phyloP scores from a whole-genome alignment of 2,797 vertebrate species.

The Chaunax sp. region DNA sequence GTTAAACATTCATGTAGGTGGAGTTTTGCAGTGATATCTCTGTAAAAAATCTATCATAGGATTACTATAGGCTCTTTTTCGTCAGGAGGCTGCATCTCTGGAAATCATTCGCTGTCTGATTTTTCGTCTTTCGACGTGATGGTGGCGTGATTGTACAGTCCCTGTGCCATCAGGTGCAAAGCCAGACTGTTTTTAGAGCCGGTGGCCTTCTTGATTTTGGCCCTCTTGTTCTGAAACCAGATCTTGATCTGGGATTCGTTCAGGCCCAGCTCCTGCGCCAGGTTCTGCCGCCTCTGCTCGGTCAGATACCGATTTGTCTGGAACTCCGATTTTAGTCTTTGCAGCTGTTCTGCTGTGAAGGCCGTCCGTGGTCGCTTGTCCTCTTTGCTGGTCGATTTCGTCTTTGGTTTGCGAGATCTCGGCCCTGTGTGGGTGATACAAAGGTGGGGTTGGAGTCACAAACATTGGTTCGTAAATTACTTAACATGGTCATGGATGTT shows the following conservation, averaged over 20 bases:
- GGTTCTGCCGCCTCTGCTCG: slow-evolving; percentile 92
- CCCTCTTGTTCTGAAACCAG: slow-evolving; percentile 97
- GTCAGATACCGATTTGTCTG: slow-evolving; percentile 95
- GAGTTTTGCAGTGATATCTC: slow-evolving; percentile 63
- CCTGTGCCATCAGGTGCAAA: slow-evolving; percentile 95
- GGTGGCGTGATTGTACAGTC: slow-evolving; percentile 96
- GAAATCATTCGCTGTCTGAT: slow-evolving; percentile 95
- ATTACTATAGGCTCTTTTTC: slow-evolving; percentile 75
- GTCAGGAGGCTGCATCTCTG: slow-evolving; percentile 73
- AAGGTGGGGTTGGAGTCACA: slow-evolving; percentile 9
- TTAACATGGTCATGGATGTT: neutral
- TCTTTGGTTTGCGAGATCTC: slow-evolving; percentile 98
- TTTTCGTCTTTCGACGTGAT: slow-evolving; percentile 94
- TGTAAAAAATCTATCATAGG: slow-evolving; percentile 74
- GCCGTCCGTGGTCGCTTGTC: slow-evolving; percentile 95
- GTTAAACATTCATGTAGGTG: slow-evolving; percentile 75
- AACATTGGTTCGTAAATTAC: slow-evolving; percentile 16
- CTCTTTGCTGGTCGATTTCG: slow-evolving; percentile 93
- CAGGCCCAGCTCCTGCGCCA: slow-evolving; percentile 93
- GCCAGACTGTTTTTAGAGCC: slow-evolving; percentile 91
- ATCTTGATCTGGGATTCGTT: slow-evolving; percentile 98
- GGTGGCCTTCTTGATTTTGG: slow-evolving; percentile 95
- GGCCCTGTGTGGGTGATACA: slow-evolving; percentile 84
- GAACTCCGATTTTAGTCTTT: slow-evolving; percentile 94
- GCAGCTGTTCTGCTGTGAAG: slow-evolving; percentile 95